Evolutionary conservation across 2,797 vertebrate genomes (phyloP).

Genomic region (Tiaroga cobitis): DNA sequence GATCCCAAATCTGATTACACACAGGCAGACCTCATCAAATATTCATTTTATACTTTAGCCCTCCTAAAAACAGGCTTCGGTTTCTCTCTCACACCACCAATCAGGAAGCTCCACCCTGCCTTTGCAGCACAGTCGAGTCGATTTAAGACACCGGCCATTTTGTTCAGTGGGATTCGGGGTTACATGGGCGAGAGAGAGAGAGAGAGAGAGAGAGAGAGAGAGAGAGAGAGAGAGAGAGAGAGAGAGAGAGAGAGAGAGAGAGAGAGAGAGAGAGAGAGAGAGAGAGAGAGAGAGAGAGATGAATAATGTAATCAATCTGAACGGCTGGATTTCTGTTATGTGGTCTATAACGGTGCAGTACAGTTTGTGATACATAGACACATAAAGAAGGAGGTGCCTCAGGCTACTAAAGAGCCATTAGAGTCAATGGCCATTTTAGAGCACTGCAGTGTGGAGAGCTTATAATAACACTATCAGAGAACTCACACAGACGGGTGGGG

Average conservation of each 20-base stretch:
- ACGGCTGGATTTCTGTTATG: slow-evolving; percentile 73
- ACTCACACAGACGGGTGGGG: slow-evolving; percentile 51
- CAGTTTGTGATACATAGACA: slow-evolving; percentile 49
- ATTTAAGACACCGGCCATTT: slow-evolving; percentile 54
- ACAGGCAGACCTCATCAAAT: slow-evolving; percentile 84
- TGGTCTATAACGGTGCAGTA: slow-evolving; percentile 35
- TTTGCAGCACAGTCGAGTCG: slow-evolving; percentile 14
- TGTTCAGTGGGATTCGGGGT: slow-evolving; percentile 38
- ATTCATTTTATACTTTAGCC: slow-evolving; percentile 81
- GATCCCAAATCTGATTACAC: slow-evolving; percentile 82
- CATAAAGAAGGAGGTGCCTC: slow-evolving; percentile 48
- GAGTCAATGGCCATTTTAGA: slow-evolving; percentile 63
- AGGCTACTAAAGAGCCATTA: slow-evolving; percentile 66
- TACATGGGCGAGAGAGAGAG: slow-evolving; percentile 60
- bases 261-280: too few relatives aligned
- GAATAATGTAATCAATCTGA: slow-evolving; percentile 74
- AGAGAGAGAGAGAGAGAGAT: slow-evolving; percentile 57
- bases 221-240: slow-evolving; percentile 39
- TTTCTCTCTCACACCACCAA: slow-evolving; percentile 58
- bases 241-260: too few relatives aligned
- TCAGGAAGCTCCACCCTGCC: slow-evolving; percentile 22
- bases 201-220: slow-evolving; percentile 64
- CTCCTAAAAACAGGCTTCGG: slow-evolving; percentile 71
- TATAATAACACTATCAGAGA: slow-evolving; percentile 69
- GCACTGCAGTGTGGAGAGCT: slow-evolving; percentile 52